Conservation (phyloP, 2,113 vertebrate genomes). For the cat (Felis catus) region F.catus_Fca126_mat1.0 CM031423.1:3351501-3352000, state of each 20-base stretch:
- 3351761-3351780: background rate
- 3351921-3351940: background rate
- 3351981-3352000: too few relatives aligned
- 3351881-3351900: background rate
- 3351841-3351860: background rate
- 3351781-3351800: background rate
- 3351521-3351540: too few relatives aligned
- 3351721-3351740: background rate
- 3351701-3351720: background rate
- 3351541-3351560: too few relatives aligned
- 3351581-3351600: too few relatives aligned
- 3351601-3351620: background rate
- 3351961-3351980: background rate
- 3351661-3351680: background rate
- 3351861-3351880: background rate
- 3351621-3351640: background rate
- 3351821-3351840: background rate
- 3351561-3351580: too few relatives aligned
- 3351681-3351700: background rate
- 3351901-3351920: accelerated
- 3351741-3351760: background rate
- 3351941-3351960: background rate
- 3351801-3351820: background rate
- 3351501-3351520: too few relatives aligned
- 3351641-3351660: background rate